Conservation (phyloP, 2,113 vertebrate genomes). For the Ceyx margarethae region DNA sequence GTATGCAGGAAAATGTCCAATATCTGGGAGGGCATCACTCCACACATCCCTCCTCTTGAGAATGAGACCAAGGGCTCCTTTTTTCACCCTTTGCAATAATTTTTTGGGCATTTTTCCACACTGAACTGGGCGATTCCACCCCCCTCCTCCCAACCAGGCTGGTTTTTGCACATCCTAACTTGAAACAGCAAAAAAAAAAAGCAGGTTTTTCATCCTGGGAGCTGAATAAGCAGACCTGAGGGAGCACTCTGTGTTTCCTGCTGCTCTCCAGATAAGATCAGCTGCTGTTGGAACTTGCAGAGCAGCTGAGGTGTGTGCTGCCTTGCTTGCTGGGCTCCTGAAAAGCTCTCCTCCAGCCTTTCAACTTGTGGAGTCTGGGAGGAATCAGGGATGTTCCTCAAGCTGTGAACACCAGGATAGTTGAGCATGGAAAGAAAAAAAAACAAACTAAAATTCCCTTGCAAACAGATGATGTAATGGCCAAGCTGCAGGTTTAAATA, state of each 20-base stretch:
- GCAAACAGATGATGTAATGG: constrained; percentile 43
- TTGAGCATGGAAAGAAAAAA: not conserved
- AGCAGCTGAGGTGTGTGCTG: constrained; percentile 22
- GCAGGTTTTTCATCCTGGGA: not conserved
- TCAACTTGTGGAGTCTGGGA: not conserved
- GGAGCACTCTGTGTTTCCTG: constrained; percentile 6
- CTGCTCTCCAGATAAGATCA: constrained; percentile 25
- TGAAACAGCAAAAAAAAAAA: not conserved
- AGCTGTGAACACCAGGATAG: not conserved
- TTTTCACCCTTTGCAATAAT: not conserved
- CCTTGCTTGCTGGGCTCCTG: not conserved
- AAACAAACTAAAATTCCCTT: not conserved
- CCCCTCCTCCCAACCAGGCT: not conserved
- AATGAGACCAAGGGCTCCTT: not conserved
- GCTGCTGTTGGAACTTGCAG: constrained; percentile 33
- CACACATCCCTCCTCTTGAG: not conserved
- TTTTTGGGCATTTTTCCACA: not conserved
- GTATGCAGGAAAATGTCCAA: not conserved
- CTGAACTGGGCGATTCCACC: not conserved
- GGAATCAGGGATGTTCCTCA: not conserved
- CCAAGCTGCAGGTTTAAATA: constrained; percentile 8
- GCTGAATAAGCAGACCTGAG: not conserved
- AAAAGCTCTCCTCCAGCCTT: not conserved
- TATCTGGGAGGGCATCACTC: not conserved
- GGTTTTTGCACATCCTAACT: not conserved